phyloP scores from a whole-genome alignment of 2,888 invertebrate genomes.

The Brachyopa scutellaris region DNA sequence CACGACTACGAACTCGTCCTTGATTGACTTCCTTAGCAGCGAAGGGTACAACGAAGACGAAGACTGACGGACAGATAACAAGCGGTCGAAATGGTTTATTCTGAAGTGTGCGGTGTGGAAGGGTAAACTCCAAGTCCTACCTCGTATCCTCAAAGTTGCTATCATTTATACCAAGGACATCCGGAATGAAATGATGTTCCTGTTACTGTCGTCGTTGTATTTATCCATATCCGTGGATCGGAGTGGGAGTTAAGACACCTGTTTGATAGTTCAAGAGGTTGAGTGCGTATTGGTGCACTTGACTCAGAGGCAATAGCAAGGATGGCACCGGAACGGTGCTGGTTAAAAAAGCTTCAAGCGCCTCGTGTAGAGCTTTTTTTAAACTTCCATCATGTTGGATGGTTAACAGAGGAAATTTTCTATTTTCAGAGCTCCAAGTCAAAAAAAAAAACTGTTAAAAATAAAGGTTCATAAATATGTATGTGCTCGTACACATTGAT shows the following conservation, averaged over 20 bases:
- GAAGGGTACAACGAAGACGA: background rate
- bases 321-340: background rate
- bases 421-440: too few species aligned
- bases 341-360: slow-evolving; percentile 6
- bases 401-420: too few species aligned
- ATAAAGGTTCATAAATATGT: too few species aligned
- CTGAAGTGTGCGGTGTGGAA: slow-evolving; percentile 13
- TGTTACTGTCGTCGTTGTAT: slow-evolving; percentile 43
- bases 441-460: too few species aligned
- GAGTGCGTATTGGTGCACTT: slow-evolving; percentile 43
- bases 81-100: slow-evolving; percentile 1
- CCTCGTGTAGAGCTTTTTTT: background rate
- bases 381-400: background rate
- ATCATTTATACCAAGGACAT: slow-evolving; percentile 59
- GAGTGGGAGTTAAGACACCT: slow-evolving; percentile 21
- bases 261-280: slow-evolving; percentile 38
- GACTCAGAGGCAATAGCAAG: slow-evolving; percentile 16
- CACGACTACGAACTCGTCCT: slow-evolving; percentile 19
- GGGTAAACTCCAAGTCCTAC: background rate
- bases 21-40: slow-evolving; percentile 52
- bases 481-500: too few species aligned
- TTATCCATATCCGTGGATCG: too few species aligned
- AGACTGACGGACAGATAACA: slow-evolving; percentile 17
- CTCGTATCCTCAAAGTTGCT: slow-evolving; percentile 44
- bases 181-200: slow-evolving; percentile 56